Evolutionary conservation across 2,113 vertebrate genomes (phyloP).

Genomic region (Oceanodroma tethys): DNA sequence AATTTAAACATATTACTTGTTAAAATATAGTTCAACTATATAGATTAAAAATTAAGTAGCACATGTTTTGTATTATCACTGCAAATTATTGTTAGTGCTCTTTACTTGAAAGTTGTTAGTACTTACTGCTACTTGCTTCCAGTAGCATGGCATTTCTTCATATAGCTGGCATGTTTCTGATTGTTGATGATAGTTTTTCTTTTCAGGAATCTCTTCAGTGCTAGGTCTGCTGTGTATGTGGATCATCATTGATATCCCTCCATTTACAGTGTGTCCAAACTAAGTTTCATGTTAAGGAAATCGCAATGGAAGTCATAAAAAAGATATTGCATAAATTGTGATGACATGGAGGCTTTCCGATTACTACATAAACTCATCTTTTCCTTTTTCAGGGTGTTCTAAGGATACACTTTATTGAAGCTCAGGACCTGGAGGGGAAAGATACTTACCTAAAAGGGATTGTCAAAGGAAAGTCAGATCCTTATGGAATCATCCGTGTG

Average conservation of each 20-base stretch:
- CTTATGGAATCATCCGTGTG: constrained; percentile 87
- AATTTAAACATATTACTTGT: not conserved
- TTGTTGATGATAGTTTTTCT: not conserved
- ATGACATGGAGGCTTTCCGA: not conserved
- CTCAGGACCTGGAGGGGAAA: constrained; percentile 88
- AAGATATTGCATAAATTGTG: not conserved
- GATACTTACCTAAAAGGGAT: constrained; percentile 90
- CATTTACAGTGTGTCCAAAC: not conserved
- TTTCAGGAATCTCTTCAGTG: not conserved
- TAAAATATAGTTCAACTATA: not conserved
- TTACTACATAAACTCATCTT: not conserved
- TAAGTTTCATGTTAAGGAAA: not conserved
- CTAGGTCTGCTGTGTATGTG: not conserved
- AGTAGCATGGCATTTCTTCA: not conserved
- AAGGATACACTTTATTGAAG: constrained; percentile 92
- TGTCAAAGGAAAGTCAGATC: constrained; percentile 95
- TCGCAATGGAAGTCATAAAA: not conserved
- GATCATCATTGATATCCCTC: not conserved
- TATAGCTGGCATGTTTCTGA: not conserved
- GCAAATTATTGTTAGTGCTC: not conserved
- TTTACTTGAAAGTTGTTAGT: not conserved
- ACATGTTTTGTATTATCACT: not conserved
- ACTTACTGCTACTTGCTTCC: not conserved
- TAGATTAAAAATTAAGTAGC: not conserved
- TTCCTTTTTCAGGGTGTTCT: constrained; percentile 80